Conservation (phyloP, 2,888 invertebrate species). For the Hydropsyche betteni region DNA sequence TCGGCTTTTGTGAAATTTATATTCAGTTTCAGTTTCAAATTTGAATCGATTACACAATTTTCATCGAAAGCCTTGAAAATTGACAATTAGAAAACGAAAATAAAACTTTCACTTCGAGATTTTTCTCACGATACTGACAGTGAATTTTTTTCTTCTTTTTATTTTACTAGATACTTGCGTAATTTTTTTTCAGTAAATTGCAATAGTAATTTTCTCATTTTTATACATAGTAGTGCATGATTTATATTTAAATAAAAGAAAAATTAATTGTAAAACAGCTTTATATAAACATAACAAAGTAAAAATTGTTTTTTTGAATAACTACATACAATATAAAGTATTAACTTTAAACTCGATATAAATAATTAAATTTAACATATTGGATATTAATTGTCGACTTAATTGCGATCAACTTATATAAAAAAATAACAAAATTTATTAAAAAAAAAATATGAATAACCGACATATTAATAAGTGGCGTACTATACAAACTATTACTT, state of each 20-base stretch:
- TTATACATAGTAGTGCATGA: neutral
- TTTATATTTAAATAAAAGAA: conserved; percentile 1
- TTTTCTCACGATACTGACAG: neutral
- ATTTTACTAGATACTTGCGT: too few relatives aligned
- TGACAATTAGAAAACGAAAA: neutral
- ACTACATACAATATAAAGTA: neutral
- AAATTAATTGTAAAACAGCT: conserved; percentile 15
- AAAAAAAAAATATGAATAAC: too few relatives aligned
- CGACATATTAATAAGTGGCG: too few relatives aligned
- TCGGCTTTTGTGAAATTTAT: too few relatives aligned
- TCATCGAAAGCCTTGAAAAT: conserved; percentile 24
- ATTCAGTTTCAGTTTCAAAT: too few relatives aligned
- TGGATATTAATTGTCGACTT: too few relatives aligned
- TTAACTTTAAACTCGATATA: too few relatives aligned
- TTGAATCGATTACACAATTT: conserved; percentile 3
- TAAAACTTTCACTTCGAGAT: conserved; percentile 4
- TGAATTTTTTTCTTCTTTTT: neutral
- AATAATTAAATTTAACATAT: too few relatives aligned
- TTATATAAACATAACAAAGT: conserved; percentile 48
- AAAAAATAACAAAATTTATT: too few relatives aligned
- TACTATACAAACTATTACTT: too few relatives aligned
- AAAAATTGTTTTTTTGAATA: conserved; percentile 35
- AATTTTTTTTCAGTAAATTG: neutral
- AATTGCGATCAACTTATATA: too few relatives aligned
- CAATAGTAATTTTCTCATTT: neutral